phyloP scores from a whole-genome alignment of 2,888 invertebrate genomes.

The Ornithoptera priamus region DNA sequence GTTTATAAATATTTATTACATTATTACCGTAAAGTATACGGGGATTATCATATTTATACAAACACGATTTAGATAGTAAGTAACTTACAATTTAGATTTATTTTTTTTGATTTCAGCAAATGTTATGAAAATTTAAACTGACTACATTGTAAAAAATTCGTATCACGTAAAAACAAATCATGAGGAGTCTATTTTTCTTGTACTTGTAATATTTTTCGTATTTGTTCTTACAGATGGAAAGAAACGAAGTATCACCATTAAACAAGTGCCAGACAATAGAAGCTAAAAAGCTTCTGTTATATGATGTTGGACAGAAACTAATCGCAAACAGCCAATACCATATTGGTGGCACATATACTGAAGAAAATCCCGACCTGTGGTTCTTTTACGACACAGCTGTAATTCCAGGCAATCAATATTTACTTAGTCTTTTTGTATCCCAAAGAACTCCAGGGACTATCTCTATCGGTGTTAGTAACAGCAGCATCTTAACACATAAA shows the following conservation, averaged over 20 bases:
- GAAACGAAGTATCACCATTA: conserved; percentile 45
- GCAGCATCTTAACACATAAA: conserved; percentile 36
- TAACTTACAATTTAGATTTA: no score
- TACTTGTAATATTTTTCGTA: neutral
- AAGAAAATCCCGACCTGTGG: conserved; percentile 56
- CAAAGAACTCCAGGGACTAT: conserved; percentile 51
- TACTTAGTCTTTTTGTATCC: conserved; percentile 63
- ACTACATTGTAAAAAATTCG: no score
- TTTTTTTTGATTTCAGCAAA: no score
- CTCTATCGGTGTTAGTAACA: conserved; percentile 49
- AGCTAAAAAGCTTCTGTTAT: conserved; percentile 52
- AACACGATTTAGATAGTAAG: no score
- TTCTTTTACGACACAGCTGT: conserved; percentile 56
- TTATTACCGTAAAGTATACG: no score
- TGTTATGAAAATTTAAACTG: no score
- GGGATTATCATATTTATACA: no score
- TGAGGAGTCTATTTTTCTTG: neutral
- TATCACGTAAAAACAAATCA: no score
- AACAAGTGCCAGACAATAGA: conserved; percentile 49
- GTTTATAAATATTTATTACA: no score
- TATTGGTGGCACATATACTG: conserved; percentile 62
- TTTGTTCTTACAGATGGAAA: conserved; percentile 42
- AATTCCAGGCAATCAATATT: conserved; percentile 49
- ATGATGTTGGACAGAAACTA: conserved; percentile 48
- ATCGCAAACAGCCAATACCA: conserved; percentile 46